Conservation (phyloP, 2,888 invertebrate species). For the Margaritifera margaritifera region DNA sequence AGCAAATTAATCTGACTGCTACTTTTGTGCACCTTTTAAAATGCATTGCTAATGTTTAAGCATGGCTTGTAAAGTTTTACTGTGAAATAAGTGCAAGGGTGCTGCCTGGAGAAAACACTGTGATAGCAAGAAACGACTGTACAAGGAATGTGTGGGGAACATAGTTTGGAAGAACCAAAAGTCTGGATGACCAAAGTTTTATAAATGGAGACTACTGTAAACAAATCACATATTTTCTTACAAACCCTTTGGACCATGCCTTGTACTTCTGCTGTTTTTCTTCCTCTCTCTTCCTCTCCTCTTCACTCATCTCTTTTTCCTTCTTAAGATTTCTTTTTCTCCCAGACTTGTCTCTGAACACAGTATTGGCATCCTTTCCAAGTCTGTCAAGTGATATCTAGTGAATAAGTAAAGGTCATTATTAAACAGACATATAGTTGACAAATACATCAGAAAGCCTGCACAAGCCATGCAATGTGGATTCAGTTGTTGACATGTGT, state of each 20-base stretch:
- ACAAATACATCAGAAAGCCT: background rate
- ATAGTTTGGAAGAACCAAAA: too few species aligned
- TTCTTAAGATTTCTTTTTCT: slow-evolving; percentile 81
- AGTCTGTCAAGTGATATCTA: slow-evolving; percentile 83
- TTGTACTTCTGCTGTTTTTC: slow-evolving; percentile 62
- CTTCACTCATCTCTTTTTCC: slow-evolving; percentile 80
- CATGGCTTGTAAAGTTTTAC: too few species aligned
- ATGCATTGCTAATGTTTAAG: too few species aligned
- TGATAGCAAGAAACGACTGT: too few species aligned
- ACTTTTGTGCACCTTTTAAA: too few species aligned
- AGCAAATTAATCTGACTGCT: too few species aligned
- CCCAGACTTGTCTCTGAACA: slow-evolving; percentile 81
- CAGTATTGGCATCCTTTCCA: slow-evolving; percentile 82
- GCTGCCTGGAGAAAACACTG: too few species aligned
- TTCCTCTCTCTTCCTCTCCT: slow-evolving; percentile 79
- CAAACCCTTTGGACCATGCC: slow-evolving; percentile 70
- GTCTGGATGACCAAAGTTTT: too few species aligned
- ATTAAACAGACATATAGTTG: background rate
- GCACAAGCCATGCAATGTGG: background rate
- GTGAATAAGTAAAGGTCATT: slow-evolving; percentile 31
- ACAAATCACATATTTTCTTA: slow-evolving; percentile 4
- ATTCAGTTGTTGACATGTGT: too few species aligned
- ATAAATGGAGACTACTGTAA: background rate
- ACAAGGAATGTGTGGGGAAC: too few species aligned
- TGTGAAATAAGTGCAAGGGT: too few species aligned